Evolutionary conservation across 1,140 invertebrate genomes (phyloP).

Genomic region (Thaumatotibia leucotreta): DNA sequence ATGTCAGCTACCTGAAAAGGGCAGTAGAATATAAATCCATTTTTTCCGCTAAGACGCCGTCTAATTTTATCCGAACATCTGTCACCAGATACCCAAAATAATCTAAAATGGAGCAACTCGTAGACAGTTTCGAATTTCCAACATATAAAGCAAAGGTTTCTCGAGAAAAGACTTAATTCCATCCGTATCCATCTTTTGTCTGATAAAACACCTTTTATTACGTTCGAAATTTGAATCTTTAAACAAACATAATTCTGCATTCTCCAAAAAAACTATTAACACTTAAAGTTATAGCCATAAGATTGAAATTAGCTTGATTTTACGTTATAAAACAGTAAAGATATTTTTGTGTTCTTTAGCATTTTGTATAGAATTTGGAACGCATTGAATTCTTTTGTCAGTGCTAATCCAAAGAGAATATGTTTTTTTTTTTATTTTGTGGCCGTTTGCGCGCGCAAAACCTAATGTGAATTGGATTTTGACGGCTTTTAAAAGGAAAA

Average conservation of each 20-base stretch:
- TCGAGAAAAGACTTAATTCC: constrained; percentile 12
- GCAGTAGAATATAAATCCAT: neutral
- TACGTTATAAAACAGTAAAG: neutral
- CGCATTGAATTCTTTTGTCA: constrained; percentile 24
- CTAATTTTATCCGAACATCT: constrained; percentile 2
- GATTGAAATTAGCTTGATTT: neutral
- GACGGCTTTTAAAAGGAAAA: constrained; percentile 30
- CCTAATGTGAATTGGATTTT: constrained; percentile 19
- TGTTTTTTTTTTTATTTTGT: constrained; percentile 22
- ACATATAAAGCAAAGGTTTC: neutral
- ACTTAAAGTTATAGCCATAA: neutral
- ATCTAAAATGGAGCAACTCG: neutral
- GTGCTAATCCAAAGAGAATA: constrained; percentile 32
- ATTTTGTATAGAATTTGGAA: constrained; percentile 15
- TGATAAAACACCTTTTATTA: constrained; percentile 11
- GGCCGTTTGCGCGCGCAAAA: neutral
- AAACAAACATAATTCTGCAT: neutral
- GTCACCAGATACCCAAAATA: neutral
- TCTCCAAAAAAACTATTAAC: neutral
- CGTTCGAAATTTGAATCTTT: constrained; percentile 10
- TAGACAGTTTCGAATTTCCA: constrained; percentile 6
- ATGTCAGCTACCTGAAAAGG: neutral
- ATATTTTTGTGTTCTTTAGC: constrained; percentile 7
- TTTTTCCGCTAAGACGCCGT: neutral
- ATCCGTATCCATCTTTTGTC: constrained; percentile 10